Evolutionary conservation across 2,888 invertebrate genomes (phyloP).

Genomic region (Pristionchus japonicus): DNA sequence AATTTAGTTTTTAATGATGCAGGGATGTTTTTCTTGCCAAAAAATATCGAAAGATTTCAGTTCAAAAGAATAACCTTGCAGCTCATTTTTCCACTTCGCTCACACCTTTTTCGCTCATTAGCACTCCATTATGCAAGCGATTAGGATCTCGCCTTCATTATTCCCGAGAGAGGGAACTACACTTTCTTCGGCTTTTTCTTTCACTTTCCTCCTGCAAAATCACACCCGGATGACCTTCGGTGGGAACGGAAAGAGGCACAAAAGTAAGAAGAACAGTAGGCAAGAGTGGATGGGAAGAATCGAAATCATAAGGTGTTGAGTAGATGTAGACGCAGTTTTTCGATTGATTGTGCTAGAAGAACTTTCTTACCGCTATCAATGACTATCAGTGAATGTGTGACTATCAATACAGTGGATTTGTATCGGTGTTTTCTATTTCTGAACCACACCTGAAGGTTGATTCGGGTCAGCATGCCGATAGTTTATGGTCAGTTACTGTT

Average conservation of each 20-base stretch:
- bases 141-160: not conserved
- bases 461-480: not conserved
- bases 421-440: too few species aligned
- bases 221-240: slow-evolving; percentile 14
- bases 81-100: not conserved
- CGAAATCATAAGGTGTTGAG: not conserved
- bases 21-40: too few species aligned
- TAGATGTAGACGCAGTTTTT: too few species aligned
- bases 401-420: too few species aligned
- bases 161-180: not conserved
- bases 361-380: too few species aligned
- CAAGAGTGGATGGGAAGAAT: not conserved
- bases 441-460: not conserved
- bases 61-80: not conserved
- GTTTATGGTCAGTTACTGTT: not conserved
- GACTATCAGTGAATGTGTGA: too few species aligned
- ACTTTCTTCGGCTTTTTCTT: not conserved
- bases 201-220: not conserved
- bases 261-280: not conserved
- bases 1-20: too few species aligned
- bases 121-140: not conserved
- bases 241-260: not conserved
- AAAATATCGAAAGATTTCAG: too few species aligned
- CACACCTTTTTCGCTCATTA: not conserved
- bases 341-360: too few species aligned